Percentiles rank a stretch among this genome's conserved stretches.
Evolutionary conservation across 1,140 invertebrate species (phyloP).

Genomic region (Luehdorfia chinensis): DNA sequence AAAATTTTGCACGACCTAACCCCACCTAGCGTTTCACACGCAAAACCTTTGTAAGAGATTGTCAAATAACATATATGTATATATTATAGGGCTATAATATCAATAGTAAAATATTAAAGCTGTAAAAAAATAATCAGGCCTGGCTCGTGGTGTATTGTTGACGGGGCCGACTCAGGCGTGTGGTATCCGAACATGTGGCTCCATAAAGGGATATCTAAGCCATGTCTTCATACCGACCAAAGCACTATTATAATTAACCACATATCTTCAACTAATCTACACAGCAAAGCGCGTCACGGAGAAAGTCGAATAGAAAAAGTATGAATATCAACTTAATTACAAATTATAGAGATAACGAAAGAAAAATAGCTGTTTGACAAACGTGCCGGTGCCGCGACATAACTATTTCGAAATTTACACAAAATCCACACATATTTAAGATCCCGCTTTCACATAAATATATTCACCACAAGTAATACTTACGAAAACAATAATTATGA

Average conservation of each 20-base stretch:
- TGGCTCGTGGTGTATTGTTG: conserved; percentile 23
- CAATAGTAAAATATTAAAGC: conserved; percentile 23
- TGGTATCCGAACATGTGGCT: conserved; percentile 63
- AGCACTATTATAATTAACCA: conserved; percentile 36
- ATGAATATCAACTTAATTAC: conserved; percentile 41
- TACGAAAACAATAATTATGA: conserved; percentile 67
- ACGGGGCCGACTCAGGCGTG: conserved; percentile 19
- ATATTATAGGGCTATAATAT: conserved; percentile 18
- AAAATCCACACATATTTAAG: conserved; percentile 50
- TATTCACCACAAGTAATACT: conserved; percentile 71
- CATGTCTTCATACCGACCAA: conserved; percentile 38
- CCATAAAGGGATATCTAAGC: conserved; percentile 55
- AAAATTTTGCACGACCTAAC: conserved; percentile 57
- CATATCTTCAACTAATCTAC: conserved; percentile 29
- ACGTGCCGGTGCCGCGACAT: conserved; percentile 69
- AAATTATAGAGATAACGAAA: conserved; percentile 45
- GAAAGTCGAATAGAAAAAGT: conserved; percentile 26
- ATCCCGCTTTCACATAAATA: conserved; percentile 58
- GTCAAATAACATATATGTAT: conserved; percentile 19
- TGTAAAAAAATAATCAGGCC: conserved; percentile 24
- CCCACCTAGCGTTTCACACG: conserved; percentile 53
- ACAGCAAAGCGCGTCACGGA: conserved; percentile 29
- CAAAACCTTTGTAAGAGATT: conserved; percentile 49
- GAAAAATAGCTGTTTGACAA: conserved; percentile 68
- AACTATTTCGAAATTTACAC: conserved; percentile 58